A percentile compares a stretch with the other conserved stretches of the same genome.
Conservation (phyloP, 2,797 vertebrate genomes). For the Oreochromis grahami region DNA sequence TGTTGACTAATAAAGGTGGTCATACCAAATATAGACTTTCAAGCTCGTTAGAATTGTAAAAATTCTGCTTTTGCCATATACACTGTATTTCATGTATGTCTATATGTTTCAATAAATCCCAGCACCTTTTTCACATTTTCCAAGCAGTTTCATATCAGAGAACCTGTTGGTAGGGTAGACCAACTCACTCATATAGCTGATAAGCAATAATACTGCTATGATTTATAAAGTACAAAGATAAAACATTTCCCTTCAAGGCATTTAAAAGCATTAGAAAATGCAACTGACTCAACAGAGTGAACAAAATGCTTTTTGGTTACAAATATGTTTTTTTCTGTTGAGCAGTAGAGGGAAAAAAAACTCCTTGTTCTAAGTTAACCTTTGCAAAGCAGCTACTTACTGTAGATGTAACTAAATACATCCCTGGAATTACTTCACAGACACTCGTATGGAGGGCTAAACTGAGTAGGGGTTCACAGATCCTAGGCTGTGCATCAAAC, state of each 20-base stretch:
- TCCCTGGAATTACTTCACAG: not conserved
- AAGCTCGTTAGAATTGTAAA: not conserved
- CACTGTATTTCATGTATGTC: not conserved
- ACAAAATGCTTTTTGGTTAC: not conserved
- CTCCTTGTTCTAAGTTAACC: not conserved
- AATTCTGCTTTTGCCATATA: not conserved
- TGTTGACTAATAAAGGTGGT: not conserved
- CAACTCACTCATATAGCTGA: not conserved
- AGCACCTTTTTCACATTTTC: not conserved
- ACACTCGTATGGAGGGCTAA: not conserved
- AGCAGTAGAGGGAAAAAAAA: not conserved
- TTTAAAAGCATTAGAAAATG: not conserved
- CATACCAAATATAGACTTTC: not conserved
- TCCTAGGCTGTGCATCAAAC: not conserved
- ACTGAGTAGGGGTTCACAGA: not conserved
- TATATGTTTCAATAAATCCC: not conserved
- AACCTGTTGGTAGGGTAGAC: not conserved
- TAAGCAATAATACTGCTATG: not conserved
- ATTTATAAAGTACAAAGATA: not conserved
- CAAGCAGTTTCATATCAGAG: not conserved
- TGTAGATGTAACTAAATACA: not conserved
- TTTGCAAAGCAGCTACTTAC: not conserved
- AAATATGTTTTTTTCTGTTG: not conserved
- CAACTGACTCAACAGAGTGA: not conserved
- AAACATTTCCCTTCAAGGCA: not conserved